These are phyloP conservation scores for Anthopleura xanthogrammica DNA, from an alignment of 92 coral and sea anemone genomes.

Conservation along the genomic window DNA sequence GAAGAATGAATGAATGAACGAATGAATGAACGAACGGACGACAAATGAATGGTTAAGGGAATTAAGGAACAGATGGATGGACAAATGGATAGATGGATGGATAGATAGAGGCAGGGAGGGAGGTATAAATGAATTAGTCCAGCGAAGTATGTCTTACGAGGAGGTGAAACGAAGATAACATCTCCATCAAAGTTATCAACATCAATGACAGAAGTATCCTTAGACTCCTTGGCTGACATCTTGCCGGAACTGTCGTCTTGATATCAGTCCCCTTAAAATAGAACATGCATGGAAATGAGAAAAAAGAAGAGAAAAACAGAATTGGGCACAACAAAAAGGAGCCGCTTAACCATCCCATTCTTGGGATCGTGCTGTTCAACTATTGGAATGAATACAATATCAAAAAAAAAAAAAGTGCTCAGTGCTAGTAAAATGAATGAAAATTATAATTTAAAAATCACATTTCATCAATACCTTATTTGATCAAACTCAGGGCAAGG, in stretches of 20 bases:
- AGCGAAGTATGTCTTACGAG: not conserved
- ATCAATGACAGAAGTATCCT: not conserved
- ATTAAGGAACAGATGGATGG: not conserved
- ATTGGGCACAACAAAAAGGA: too few relatives aligned
- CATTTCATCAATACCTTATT: too few relatives aligned
- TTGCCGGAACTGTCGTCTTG: not conserved
- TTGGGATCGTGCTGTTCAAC: too few relatives aligned
- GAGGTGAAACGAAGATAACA: not conserved
- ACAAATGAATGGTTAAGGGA: not conserved
- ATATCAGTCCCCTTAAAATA: not conserved
- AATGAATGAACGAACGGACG: not conserved
- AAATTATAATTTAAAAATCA: too few relatives aligned
- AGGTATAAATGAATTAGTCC: not conserved
- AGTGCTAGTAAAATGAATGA: too few relatives aligned
- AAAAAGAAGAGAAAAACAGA: too few relatives aligned
- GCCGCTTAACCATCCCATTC: too few relatives aligned
- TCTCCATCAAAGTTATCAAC: conserved; percentile 1
- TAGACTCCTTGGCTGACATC: not conserved
- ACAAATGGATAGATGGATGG: not conserved
- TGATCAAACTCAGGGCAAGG: too few relatives aligned
- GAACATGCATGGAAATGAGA: too few relatives aligned
- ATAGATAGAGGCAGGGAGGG: not conserved
- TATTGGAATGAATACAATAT: too few relatives aligned
- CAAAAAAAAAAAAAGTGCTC: too few relatives aligned
- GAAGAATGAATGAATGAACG: not conserved